These are phyloP conservation scores for Odobenus rosmarus DNA, from an alignment of 2,113 vertebrate species.

Conservation along the genomic window DNA sequence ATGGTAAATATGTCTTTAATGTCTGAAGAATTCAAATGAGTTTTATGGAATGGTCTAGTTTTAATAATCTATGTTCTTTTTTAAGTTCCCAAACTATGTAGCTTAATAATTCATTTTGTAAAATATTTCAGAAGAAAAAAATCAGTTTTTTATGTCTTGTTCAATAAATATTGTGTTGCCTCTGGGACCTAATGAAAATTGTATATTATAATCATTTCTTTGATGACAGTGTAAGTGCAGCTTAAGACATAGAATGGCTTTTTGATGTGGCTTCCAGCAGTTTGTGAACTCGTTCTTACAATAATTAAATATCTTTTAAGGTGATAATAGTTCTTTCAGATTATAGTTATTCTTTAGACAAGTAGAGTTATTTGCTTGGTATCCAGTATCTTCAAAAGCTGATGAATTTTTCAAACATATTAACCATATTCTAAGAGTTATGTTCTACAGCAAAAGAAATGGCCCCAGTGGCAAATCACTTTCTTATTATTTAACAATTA, in stretches of 20 bases:
- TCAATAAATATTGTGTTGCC: constrained; percentile 65
- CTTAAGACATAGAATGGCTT: constrained; percentile 60
- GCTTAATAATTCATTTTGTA: constrained; percentile 39
- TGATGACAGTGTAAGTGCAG: constrained; percentile 47
- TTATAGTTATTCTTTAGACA: constrained; percentile 59
- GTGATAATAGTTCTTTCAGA: constrained; percentile 59
- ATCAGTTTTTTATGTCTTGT: neutral
- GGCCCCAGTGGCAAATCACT: neutral
- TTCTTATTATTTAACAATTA: constrained; percentile 34
- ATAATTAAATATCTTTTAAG: constrained; percentile 78
- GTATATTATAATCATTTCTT: constrained; percentile 68
- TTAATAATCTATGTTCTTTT: constrained; percentile 28
- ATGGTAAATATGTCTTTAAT: neutral
- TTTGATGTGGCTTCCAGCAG: constrained; percentile 75
- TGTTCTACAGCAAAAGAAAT: neutral
- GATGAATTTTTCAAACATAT: constrained; percentile 62
- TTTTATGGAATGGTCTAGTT: neutral
- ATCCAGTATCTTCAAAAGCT: constrained; percentile 44
- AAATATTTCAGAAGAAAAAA: constrained; percentile 52
- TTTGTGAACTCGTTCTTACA: constrained; percentile 65
- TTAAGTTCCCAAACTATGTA: neutral
- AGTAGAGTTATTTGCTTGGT: constrained; percentile 64
- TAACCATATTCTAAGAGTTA: constrained; percentile 2
- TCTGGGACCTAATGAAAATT: constrained; percentile 59
- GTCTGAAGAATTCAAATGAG: neutral